phyloP scores from a whole-genome alignment of 1,140 invertebrate genomes.

The Oedothorax gibbosus region DNA sequence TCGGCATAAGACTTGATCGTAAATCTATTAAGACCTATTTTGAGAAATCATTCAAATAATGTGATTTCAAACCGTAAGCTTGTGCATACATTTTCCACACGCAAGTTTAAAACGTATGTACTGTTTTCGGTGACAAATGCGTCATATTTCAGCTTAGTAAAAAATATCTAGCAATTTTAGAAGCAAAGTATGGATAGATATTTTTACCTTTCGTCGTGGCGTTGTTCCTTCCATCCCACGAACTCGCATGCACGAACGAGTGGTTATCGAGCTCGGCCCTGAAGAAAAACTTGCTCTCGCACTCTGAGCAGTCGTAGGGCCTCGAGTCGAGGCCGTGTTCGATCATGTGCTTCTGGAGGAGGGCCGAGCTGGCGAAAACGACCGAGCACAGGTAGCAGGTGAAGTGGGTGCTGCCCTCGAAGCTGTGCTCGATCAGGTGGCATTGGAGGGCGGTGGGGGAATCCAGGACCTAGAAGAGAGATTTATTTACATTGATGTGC shows the following conservation, averaged over 20 bases:
- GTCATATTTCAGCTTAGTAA: too few relatives aligned
- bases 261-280: constrained; percentile 91
- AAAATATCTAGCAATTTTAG: too few relatives aligned
- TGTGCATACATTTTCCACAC: too few relatives aligned
- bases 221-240: constrained; percentile 21
- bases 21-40: too few relatives aligned
- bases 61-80: too few relatives aligned
- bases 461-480: constrained; percentile 70
- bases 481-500: not conserved
- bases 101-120: too few relatives aligned
- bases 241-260: constrained; percentile 41
- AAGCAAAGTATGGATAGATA: too few relatives aligned
- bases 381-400: constrained; percentile 89
- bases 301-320: constrained; percentile 88
- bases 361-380: constrained; percentile 83
- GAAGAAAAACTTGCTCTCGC: constrained; percentile 90
- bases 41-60: too few relatives aligned
- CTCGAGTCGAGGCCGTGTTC: constrained; percentile 83
- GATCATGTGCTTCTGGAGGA: constrained; percentile 83
- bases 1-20: too few relatives aligned
- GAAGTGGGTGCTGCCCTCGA: constrained; percentile 83
- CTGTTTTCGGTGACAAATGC: too few relatives aligned
- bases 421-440: constrained; percentile 93
- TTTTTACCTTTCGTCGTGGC: constrained; percentile 5
- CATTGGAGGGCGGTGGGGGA: constrained; percentile 84